Conservation (phyloP, 2,888 invertebrate genomes). For the Tipula confusa region DNA sequence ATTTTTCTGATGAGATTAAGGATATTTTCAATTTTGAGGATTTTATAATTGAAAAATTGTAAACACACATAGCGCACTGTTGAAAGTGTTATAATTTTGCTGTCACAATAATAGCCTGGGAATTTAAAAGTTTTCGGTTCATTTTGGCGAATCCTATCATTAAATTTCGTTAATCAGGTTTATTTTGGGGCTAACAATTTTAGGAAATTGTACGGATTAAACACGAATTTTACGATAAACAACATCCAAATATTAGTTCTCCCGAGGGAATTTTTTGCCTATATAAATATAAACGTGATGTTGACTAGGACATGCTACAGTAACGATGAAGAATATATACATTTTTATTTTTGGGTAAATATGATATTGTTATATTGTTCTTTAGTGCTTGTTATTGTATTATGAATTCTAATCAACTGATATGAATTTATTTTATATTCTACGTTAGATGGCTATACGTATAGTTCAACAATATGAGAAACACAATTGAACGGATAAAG, state of each 20-base stretch:
- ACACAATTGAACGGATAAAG: background rate
- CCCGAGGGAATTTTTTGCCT: background rate
- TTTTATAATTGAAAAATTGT: conserved; percentile 3
- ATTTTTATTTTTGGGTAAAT: background rate
- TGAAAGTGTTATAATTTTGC: background rate
- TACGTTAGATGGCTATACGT: background rate
- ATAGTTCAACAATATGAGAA: too few relatives aligned
- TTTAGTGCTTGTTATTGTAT: background rate
- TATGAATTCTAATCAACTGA: background rate
- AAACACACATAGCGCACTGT: background rate
- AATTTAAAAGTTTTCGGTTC: background rate
- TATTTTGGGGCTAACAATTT: background rate
- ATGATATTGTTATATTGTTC: background rate
- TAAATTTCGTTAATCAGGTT: background rate
- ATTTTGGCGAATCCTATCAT: background rate
- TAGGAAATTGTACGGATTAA: background rate
- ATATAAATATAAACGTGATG: background rate
- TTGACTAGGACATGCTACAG: background rate
- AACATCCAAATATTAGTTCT: background rate
- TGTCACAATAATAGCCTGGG: background rate
- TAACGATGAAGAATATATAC: background rate
- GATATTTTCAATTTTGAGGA: background rate
- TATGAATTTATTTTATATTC: background rate
- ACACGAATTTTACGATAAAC: background rate
- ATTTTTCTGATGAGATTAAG: background rate